Evolutionary conservation across 2,888 invertebrate genomes (phyloP).

Genomic region (Rhimphoctona megacephalus): DNA sequence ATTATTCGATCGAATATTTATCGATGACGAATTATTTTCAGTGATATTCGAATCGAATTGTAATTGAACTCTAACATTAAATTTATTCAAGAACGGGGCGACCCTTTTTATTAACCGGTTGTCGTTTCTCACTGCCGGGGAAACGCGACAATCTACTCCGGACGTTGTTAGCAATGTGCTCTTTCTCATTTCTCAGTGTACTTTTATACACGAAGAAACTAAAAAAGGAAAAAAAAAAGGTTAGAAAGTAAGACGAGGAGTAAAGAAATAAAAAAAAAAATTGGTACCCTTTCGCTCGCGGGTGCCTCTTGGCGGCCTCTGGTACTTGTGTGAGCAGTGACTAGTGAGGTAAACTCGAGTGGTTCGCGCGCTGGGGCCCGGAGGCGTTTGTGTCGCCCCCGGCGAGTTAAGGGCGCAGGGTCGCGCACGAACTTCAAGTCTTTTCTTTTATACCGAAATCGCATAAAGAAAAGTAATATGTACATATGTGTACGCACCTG

Average conservation of each 20-base stretch:
- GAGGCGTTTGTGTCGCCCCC: constrained; percentile 71
- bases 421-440: constrained; percentile 57
- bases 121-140: background rate
- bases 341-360: constrained; percentile 83
- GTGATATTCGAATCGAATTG: background rate
- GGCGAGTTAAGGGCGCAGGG: constrained; percentile 41
- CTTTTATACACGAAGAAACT: background rate
- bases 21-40: background rate
- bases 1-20: background rate
- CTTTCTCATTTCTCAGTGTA: constrained; percentile 23
- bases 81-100: background rate
- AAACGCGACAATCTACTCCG: constrained; percentile 22
- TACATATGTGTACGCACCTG: constrained; percentile 20
- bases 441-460: constrained; percentile 25
- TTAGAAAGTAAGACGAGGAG: constrained; percentile 1
- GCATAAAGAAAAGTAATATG: constrained; percentile 22
- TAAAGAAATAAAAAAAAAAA: constrained; percentile 72
- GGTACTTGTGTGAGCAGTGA: constrained; percentile 80
- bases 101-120: constrained; percentile 18
- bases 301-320: constrained; percentile 81
- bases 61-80: background rate
- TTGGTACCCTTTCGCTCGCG: constrained; percentile 81
- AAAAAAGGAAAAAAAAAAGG: constrained; percentile 13
- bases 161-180: constrained; percentile 40
- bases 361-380: constrained; percentile 73